Evolutionary conservation across 2,888 invertebrate genomes (phyloP), one percentile per base, ranked within the genome.

Genomic region (Melieria crassipennis): DNA sequence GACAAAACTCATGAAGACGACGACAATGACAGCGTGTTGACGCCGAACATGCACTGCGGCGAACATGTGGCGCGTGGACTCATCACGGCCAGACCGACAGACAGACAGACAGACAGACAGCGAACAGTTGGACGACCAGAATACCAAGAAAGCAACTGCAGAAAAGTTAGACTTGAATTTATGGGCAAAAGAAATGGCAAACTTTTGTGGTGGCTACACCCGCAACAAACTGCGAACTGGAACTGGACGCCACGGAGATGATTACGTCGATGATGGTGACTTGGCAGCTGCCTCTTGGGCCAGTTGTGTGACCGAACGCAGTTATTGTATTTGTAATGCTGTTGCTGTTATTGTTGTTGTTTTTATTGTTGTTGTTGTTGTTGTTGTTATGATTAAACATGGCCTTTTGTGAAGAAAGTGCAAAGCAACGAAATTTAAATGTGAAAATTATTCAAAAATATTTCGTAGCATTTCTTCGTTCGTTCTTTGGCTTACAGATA

Each of bases 131-230:
- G 46, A 57, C n/a, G 43, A 57, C 47, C 6, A 61, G 13, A 13
- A 13, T 56, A 55, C 7, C 16, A 57, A 46, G 30, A 56, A 62
- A 63, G 16, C 45, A 56, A 62, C 30, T 30, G 30, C 7, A 43
- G 55, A 47, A 69, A 55, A n/a, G 47, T 62, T 63, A n/a, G 62
- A 70, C 69, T 70, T 50, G 50, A 70, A 70, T 70, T 64, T 52
- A 70, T 63, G 55, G 43, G 48, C 58, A 11, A 60, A 69, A 62
- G 63, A 69, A 69, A 69, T 56, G 56, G 69, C 56, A 63, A 65
- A 71, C 63, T 71, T 67, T 70, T 67, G 52, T 72, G 30, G 30
- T 71, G 68, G 55, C 68, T 65, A 52, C 13, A 52, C 13, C 52
- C 11, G 9, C 30, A 10, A 30, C 58, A 30, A 30, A 30, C 30